Evolutionary conservation across 2,888 invertebrate genomes (phyloP).

Genomic region (Heliconius ismenius): DNA sequence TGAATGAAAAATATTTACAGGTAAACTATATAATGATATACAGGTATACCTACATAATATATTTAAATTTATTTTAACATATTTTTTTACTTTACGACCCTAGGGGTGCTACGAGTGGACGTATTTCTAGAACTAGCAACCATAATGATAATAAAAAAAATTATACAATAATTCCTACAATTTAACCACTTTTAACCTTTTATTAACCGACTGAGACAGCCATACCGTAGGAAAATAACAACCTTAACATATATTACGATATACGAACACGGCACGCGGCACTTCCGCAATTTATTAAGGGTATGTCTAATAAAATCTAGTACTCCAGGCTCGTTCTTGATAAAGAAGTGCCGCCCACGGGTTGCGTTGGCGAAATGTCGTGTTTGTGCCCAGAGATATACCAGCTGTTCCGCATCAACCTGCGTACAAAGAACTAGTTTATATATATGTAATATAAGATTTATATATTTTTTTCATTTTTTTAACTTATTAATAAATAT

Average conservation of each 20-base stretch:
- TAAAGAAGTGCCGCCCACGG: conserved; percentile 76
- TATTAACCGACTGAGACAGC: neutral
- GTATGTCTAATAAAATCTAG: conserved; percentile 67
- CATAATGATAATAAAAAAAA: neutral
- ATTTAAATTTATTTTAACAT: too few relatives aligned
- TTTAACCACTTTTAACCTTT: neutral
- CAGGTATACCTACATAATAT: too few relatives aligned
- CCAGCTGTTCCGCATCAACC: conserved; percentile 44
- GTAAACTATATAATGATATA: too few relatives aligned
- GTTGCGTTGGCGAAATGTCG: conserved; percentile 62
- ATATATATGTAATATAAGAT: neutral
- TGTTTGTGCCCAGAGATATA: conserved; percentile 57
- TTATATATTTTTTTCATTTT: neutral
- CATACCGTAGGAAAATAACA: conserved; percentile 22
- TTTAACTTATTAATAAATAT: neutral
- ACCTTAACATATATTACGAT: conserved; percentile 30
- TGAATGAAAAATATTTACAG: too few relatives aligned
- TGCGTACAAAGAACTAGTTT: conserved; percentile 22
- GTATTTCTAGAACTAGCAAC: neutral
- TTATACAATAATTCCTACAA: neutral
- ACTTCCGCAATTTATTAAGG: conserved; percentile 67
- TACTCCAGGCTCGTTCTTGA: conserved; percentile 50
- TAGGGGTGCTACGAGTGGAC: too few relatives aligned
- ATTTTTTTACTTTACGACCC: too few relatives aligned
- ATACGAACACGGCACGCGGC: conserved; percentile 43